Evolutionary conservation across 2,797 vertebrate genomes (phyloP), one percentile per base, ranked within the genome.

Genomic region (Aeoliscus strigatus): DNA sequence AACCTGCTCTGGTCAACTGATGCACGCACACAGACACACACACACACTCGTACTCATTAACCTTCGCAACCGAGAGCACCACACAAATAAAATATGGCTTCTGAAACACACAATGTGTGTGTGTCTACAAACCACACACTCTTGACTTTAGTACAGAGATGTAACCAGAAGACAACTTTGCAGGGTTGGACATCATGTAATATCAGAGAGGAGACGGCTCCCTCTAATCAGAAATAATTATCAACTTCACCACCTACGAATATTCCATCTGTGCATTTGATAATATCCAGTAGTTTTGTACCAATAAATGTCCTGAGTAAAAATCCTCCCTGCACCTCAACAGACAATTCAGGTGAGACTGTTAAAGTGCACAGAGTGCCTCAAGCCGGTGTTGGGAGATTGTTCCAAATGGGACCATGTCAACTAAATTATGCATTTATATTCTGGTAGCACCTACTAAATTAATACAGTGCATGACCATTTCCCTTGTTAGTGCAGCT

Each of bases 1-100:
- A 89, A 88, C 87, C 82, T 73, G 77, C 68, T 77, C 70, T 34
- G 74, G 75, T 70, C 66, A 75, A 80, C 62, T 59, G 46, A 70
- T 66, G 68, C 66, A 38, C 51, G 2, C 46, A 60, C 38, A 69
- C 67, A 66, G 51, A 55, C 63, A 73, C 27, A 69, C 59, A 65
- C 49, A 63, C 52, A 54, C 49, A 30, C 49, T 45, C 38, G 51
- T 45, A 31, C 57, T 18, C 71, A 66, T 67, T 66, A 69, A 61
- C 48, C 36, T 50, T 60, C 54, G 70, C 45, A n/a, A n/a, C n/a
- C n/a, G n/a, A n/a, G n/a, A n/a, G n/a, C n/a, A n/a, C n/a, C n/a
- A n/a, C n/a, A n/a, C n/a, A n/a, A n/a, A n/a, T n/a, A n/a, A n/a
- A n/a, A n/a, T n/a, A n/a, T n/a, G n/a, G n/a, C n/a, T n/a, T n/a